phyloP scores from a whole-genome alignment of 92 coral and sea anemone genomes.

The Palythoa caribaeorum region DNA sequence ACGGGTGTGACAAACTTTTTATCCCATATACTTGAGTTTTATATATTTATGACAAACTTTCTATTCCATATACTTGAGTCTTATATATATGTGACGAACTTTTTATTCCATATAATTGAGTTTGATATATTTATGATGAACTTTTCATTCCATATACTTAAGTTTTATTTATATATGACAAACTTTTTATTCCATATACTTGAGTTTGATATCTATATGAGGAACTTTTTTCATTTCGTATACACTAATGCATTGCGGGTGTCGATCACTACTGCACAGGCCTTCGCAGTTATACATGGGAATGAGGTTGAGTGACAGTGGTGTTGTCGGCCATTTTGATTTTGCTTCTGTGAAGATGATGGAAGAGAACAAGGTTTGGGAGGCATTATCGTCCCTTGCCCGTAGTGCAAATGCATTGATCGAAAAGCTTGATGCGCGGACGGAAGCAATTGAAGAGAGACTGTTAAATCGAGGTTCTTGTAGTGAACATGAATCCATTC shows the following conservation, averaged over 20 bases:
- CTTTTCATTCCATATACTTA: too few species aligned
- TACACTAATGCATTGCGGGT: slow-evolving; percentile 20
- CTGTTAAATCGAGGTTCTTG: slow-evolving; percentile 38
- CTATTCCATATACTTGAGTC: too few species aligned
- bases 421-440: slow-evolving; percentile 51
- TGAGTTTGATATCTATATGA: too few species aligned
- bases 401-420: slow-evolving; percentile 59
- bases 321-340: not conserved
- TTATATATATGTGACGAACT: too few species aligned
- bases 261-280: slow-evolving; percentile 1
- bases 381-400: slow-evolving; percentile 62
- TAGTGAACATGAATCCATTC: slow-evolving; percentile 36
- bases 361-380: slow-evolving; percentile 54
- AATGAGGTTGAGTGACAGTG: not conserved
- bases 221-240: slow-evolving; percentile 4
- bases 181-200: too few species aligned
- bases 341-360: not conserved
- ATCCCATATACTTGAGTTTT: too few species aligned
- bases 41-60: too few species aligned
- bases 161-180: too few species aligned
- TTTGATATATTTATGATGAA: too few species aligned
- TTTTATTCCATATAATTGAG: too few species aligned
- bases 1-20: not conserved
- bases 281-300: slow-evolving; percentile 23
- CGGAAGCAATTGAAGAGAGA: slow-evolving; percentile 56